A percentile compares a stretch with the other conserved stretches of the same genome.
These are phyloP conservation scores for Hydrotaea diabolus DNA, from an alignment of 2,888 invertebrate species.

Conservation along the genomic window DNA sequence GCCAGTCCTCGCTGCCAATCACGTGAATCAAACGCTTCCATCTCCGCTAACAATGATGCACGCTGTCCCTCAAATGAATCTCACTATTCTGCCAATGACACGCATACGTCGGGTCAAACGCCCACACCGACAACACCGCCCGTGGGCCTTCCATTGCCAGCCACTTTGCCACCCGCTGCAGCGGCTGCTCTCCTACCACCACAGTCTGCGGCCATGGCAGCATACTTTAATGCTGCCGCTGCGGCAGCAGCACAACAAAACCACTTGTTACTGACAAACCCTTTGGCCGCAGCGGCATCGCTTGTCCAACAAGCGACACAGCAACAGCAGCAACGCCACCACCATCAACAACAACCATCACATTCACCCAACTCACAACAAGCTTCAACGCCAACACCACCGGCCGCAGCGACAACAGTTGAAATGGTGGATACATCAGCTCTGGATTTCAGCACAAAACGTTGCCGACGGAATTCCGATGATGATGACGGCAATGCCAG, in stretches of 20 bases:
- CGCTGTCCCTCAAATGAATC: conserved; percentile 90
- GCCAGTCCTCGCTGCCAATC: conserved; percentile 90
- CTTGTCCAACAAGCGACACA: conserved; percentile 80
- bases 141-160: conserved; percentile 85
- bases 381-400: conserved; percentile 81
- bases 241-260: conserved; percentile 88
- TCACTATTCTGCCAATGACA: conserved; percentile 84
- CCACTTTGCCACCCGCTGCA: conserved; percentile 86
- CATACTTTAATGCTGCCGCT: conserved; percentile 87
- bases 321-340: neutral
- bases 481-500: conserved; percentile 72
- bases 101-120: conserved; percentile 82
- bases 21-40: conserved; percentile 86
- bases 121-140: conserved; percentile 84
- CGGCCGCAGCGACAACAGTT: conserved; percentile 67
- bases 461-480: conserved; percentile 82
- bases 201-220: conserved; percentile 91
- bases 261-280: conserved; percentile 88
- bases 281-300: conserved; percentile 86
- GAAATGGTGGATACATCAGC: conserved; percentile 83
- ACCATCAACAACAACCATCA: conserved; percentile 71
- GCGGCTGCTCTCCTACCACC: conserved; percentile 86
- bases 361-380: conserved; percentile 78
- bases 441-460: conserved; percentile 91
- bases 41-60: conserved; percentile 83